phyloP scores from a whole-genome alignment of 1,140 invertebrate genomes.

The Apis laboriosa region DNA sequence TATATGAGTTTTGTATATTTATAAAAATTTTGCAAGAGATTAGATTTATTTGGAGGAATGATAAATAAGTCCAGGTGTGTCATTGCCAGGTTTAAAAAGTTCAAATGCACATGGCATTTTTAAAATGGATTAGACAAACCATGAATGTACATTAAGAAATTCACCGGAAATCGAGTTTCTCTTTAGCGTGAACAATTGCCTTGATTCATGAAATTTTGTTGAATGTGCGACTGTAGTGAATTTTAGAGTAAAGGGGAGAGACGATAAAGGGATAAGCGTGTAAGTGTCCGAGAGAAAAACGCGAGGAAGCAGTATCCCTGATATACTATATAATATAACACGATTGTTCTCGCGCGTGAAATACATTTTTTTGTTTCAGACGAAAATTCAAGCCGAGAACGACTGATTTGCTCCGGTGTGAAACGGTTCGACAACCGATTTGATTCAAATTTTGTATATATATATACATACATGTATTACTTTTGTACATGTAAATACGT shows the following conservation, averaged over 20 bases:
- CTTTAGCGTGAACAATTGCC: background rate
- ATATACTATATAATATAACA: background rate
- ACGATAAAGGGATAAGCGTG: background rate
- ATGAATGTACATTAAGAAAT: background rate
- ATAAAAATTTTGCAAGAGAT: too few relatives aligned
- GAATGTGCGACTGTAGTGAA: slow-evolving; percentile 1
- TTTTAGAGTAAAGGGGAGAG: background rate
- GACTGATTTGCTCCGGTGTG: background rate
- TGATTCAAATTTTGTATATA: slow-evolving; percentile 8
- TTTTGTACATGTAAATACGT: background rate
- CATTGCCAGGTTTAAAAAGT: background rate
- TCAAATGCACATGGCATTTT: background rate
- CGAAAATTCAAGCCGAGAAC: background rate
- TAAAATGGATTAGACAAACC: background rate
- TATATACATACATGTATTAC: too few relatives aligned
- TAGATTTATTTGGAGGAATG: too few relatives aligned
- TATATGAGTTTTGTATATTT: too few relatives aligned
- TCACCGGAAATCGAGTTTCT: background rate
- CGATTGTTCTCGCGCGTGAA: background rate
- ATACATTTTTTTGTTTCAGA: background rate
- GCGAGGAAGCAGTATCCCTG: background rate
- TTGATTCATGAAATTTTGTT: slow-evolving; percentile 12
- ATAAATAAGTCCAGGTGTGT: too few relatives aligned
- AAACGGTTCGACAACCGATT: background rate
- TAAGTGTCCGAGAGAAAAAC: slow-evolving; percentile 11